Base-by-base conservation (phyloP, 1,140 invertebrate species). In the Saccostrea echinata region DNA sequence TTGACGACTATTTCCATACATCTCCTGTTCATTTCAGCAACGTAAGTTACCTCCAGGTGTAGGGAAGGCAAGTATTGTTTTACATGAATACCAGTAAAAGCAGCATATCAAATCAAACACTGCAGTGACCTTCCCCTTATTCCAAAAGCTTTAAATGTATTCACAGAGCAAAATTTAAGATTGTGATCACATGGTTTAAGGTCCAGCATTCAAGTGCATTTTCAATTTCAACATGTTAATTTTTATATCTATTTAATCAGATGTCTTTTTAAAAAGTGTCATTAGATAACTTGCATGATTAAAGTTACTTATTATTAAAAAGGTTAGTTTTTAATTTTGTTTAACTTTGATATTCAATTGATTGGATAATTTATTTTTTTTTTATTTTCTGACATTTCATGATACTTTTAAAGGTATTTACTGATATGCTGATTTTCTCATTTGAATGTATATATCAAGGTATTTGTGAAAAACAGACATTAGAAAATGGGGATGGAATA, bases 11-110 rank as follows among this genome's bases (percentile, higher is more conserved):
- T 76, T 33, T 33, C 68, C 30, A 33, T 76, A 33, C 57, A 27
- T 89, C 24, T 88, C 71, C 24, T 89, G 18, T 76, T 71, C 35
- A 55, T 55, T 83, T 80, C 80, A 55, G 55, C 55, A 61, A 83
- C 51, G 68, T 53, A 68, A 51, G 52, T 53, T 68, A 52, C 13
- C 33, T n/a, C 53, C 9, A 53, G 43, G 35, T 61, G 33, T 83
- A 53, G n/a, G 64, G 27, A 33, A n/a, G 86, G 18, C 85, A 24
- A 52, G 18, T 35, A 51, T 64, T 55, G 68, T 76, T 76, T 76
- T 76, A 76, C 68, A 76, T 76, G 27, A 76, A 76, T 76, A 76
- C 68, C 68, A 33, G 30, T 61, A 27, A 76, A 76, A 76, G 68
- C 68, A 76, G 68, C 68, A 76, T 76, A 76, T 76, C 68, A 76